phyloP scores from a whole-genome alignment of 1,140 invertebrate genomes.

The Orchestia grillus region DNA sequence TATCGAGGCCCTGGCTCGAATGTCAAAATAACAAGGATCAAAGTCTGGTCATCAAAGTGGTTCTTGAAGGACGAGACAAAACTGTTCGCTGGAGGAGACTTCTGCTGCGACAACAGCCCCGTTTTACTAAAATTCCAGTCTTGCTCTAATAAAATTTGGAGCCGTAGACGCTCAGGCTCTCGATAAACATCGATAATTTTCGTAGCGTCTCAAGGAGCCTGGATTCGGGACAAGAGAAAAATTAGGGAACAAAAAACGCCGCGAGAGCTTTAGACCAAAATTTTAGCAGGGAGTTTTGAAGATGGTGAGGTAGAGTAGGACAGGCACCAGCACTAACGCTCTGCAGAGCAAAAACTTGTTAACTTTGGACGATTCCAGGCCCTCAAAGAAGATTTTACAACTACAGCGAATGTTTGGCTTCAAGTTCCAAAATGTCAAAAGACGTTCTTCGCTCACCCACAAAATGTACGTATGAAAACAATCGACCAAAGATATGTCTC shows the following conservation, averaged over 20 bases:
- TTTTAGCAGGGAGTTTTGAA: neutral
- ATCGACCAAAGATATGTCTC: too few relatives aligned
- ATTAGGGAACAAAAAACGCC: neutral
- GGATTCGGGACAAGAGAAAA: neutral
- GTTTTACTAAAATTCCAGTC: neutral
- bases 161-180: neutral
- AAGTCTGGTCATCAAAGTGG: neutral
- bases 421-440: too few relatives aligned
- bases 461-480: too few relatives aligned
- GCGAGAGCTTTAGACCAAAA: neutral
- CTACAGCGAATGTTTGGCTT: too few relatives aligned
- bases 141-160: neutral
- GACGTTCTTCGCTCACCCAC: too few relatives aligned
- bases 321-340: neutral
- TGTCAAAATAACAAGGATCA: neutral
- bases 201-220: neutral
- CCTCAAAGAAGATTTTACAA: too few relatives aligned
- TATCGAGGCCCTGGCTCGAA: neutral
- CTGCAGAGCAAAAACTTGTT: too few relatives aligned
- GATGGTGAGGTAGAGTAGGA: neutral
- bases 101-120: neutral
- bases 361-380: too few relatives aligned
- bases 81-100: neutral
- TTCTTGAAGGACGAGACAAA: neutral
- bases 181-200: slow-evolving; percentile 2